Evolutionary conservation across 1,140 invertebrate species (phyloP).

Genomic region (Trichonephila clavata): DNA sequence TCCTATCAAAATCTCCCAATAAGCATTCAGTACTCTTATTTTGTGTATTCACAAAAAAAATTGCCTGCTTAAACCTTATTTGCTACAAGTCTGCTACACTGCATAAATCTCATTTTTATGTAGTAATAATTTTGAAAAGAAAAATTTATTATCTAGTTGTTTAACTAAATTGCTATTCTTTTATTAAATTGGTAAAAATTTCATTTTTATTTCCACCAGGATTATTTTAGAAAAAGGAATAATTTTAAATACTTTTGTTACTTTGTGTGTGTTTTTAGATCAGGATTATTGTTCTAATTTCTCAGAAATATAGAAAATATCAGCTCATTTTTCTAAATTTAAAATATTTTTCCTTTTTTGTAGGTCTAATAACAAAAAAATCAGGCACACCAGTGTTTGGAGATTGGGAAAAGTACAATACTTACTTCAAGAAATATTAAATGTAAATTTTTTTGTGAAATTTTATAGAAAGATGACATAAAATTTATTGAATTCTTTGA

Average conservation of each 20-base stretch:
- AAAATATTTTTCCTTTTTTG: background rate
- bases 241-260: background rate
- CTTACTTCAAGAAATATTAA: slow-evolving; percentile 70
- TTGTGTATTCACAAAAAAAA: too few species aligned
- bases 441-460: background rate
- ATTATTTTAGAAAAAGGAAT: too few species aligned
- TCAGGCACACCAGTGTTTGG: slow-evolving; percentile 71
- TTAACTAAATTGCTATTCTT: background rate
- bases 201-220: too few species aligned
- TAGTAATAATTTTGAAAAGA: background rate
- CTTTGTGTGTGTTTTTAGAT: too few species aligned
- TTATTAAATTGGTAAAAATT: too few species aligned
- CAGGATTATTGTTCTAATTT: too few species aligned
- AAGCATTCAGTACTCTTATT: too few species aligned
- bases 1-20: too few species aligned
- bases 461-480: background rate
- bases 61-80: too few species aligned
- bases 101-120: background rate
- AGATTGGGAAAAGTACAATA: slow-evolving; percentile 73
- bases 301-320: too few species aligned
- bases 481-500: too few species aligned
- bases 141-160: background rate
- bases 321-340: background rate
- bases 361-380: slow-evolving; percentile 71
- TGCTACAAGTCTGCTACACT: too few species aligned